A percentile compares a stretch with the other conserved stretches of the same genome.
These are phyloP conservation scores for Melikaiella ostensackeni DNA, from an alignment of 2,888 invertebrate species.

Conservation along the genomic window DNA sequence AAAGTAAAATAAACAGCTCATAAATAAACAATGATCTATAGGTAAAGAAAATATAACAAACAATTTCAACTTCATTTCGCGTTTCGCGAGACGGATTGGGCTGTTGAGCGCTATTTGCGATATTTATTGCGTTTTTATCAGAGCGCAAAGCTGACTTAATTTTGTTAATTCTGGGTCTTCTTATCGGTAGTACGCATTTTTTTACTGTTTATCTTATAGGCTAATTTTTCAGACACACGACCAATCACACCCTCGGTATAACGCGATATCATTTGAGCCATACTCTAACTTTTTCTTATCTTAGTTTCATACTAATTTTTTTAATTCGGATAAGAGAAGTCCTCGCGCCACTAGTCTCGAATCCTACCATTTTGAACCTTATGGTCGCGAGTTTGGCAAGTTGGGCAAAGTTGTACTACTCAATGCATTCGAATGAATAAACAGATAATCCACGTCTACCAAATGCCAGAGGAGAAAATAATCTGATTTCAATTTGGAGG, in stretches of 20 bases:
- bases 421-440: constrained; percentile 48
- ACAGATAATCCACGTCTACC: background rate
- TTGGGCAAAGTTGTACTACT: constrained; percentile 74
- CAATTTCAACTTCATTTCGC: constrained; percentile 67
- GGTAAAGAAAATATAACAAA: constrained; percentile 75
- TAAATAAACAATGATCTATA: constrained; percentile 76
- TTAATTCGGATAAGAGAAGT: constrained; percentile 77
- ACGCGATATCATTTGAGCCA: constrained; percentile 58
- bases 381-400: constrained; percentile 74
- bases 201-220: constrained; percentile 40
- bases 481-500: background rate
- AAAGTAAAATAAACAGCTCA: constrained; percentile 75
- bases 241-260: constrained; percentile 40
- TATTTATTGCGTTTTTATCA: constrained; percentile 46
- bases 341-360: constrained; percentile 57
- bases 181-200: constrained; percentile 32
- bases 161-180: constrained; percentile 34
- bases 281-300: constrained; percentile 55
- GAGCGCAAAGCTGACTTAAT: constrained; percentile 46
- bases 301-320: constrained; percentile 50
- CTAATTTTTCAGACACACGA: constrained; percentile 44
- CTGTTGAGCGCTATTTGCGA: constrained; percentile 36
- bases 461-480: background rate
- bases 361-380: constrained; percentile 44
- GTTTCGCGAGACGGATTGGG: constrained; percentile 66